Evolutionary conservation across 2,113 vertebrate species (phyloP).

Genomic region (Tragelaphus buxtoni): DNA sequence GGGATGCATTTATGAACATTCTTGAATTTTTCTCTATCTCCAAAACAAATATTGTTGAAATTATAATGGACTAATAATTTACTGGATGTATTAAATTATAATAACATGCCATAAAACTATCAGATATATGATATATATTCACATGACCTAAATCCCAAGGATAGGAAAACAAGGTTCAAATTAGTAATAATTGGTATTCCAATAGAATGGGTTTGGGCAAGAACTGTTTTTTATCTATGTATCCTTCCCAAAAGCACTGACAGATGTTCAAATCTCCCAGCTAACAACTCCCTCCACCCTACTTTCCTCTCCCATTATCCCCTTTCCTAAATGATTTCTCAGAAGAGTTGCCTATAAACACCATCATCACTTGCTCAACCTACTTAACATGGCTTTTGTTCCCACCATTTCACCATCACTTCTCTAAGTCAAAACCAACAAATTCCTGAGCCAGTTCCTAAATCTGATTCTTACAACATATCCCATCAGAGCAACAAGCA

Average conservation of each 20-base stretch:
- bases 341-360: neutral
- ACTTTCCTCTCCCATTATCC: neutral
- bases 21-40: slow-evolving; percentile 7
- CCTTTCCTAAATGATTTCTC: neutral
- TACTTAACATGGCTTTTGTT: neutral
- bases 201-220: neutral
- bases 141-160: neutral
- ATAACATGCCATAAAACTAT: neutral
- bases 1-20: slow-evolving; percentile 20
- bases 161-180: neutral
- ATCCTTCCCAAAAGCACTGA: too few species aligned
- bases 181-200: neutral
- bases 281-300: neutral
- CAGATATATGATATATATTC: neutral
- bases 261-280: neutral
- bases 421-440: neutral
- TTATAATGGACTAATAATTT: neutral
- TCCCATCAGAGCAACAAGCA: too few species aligned
- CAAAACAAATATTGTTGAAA: slow-evolving; percentile 41
- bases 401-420: neutral
- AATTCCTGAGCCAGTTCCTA: neutral
- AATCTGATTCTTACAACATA: neutral
- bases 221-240: neutral
- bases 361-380: neutral
- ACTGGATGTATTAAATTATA: slow-evolving; percentile 28